phyloP scores from a whole-genome alignment of 2,797 vertebrate genomes.

The Scarus forsteni region DNA sequence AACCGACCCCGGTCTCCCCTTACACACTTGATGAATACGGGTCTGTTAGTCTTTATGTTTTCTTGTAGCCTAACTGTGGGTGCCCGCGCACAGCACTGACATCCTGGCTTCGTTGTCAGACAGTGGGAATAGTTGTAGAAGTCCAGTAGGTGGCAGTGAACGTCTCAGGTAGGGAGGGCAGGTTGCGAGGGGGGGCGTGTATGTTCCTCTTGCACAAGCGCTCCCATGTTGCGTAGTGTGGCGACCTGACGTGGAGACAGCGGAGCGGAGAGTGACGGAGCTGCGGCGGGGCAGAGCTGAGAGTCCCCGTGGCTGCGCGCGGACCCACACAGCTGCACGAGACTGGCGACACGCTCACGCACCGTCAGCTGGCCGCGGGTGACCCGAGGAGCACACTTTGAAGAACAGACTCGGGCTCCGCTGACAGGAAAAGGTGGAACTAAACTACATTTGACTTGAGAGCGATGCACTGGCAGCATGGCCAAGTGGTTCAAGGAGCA shows the following conservation, averaged over 20 bases:
- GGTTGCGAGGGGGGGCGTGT: slow-evolving; percentile 54
- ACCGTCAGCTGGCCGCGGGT: slow-evolving; percentile 52
- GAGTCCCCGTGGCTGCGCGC: slow-evolving; percentile 69
- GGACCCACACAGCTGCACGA: slow-evolving; percentile 42
- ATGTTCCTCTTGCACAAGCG: slow-evolving; percentile 67
- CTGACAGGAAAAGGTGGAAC: slow-evolving; percentile 69
- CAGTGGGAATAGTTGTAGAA: slow-evolving; percentile 22
- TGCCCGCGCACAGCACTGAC: neutral
- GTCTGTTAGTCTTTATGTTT: too few species aligned
- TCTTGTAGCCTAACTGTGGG: too few species aligned
- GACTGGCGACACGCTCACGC: slow-evolving; percentile 56
- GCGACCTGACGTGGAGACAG: slow-evolving; percentile 68
- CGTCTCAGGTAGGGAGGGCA: slow-evolving; percentile 75
- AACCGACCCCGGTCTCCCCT: too few species aligned
- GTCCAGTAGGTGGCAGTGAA: slow-evolving; percentile 85
- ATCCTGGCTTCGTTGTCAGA: neutral
- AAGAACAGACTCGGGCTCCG: slow-evolving; percentile 49
- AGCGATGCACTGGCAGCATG: slow-evolving; percentile 93
- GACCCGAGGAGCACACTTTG: slow-evolving; percentile 57
- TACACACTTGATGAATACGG: too few species aligned
- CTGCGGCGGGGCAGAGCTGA: slow-evolving; percentile 60
- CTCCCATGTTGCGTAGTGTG: slow-evolving; percentile 75
- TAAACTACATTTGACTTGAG: slow-evolving; percentile 78
- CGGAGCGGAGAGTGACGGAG: slow-evolving; percentile 63
- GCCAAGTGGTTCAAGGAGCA: slow-evolving; percentile 98